A percentile compares a stretch with the other conserved stretches of the same genome.
These are phyloP conservation scores for Trilocha varians DNA, from an alignment of 2,888 invertebrate genomes.

Conservation along the genomic window DNA sequence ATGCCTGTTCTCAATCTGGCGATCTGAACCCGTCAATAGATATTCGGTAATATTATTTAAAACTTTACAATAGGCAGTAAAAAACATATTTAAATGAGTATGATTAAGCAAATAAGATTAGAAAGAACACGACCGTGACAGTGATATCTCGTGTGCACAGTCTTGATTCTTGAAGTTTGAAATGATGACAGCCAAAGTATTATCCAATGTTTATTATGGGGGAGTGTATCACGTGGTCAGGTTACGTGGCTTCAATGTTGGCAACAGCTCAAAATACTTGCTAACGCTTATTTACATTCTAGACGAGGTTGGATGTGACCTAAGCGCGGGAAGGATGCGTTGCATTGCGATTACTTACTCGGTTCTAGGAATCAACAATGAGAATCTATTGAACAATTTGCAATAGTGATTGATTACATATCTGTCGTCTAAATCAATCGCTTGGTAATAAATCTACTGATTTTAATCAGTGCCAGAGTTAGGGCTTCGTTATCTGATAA, in stretches of 20 bases:
- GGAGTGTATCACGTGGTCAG: slow-evolving; percentile 41
- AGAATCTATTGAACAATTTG: not conserved
- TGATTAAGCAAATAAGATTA: not conserved
- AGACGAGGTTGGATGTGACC: slow-evolving; percentile 42
- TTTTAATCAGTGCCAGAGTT: not conserved
- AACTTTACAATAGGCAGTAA: too few species aligned
- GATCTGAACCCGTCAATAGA: too few species aligned
- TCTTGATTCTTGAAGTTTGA: not conserved
- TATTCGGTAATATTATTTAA: too few species aligned
- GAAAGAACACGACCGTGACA: not conserved
- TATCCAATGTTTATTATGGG: slow-evolving; percentile 58
- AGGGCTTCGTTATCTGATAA: too few species aligned
- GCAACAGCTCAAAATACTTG: slow-evolving; percentile 49
- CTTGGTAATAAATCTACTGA: not conserved
- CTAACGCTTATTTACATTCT: slow-evolving; percentile 55
- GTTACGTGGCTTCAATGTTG: slow-evolving; percentile 48
- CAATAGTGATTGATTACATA: not conserved
- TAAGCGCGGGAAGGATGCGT: slow-evolving; percentile 36
- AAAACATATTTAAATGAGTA: too few species aligned
- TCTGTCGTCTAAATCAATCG: not conserved
- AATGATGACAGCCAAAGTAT: slow-evolving; percentile 22
- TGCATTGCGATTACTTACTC: slow-evolving; percentile 22
- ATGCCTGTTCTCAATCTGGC: too few species aligned
- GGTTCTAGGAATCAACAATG: not conserved
- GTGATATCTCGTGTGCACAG: not conserved